Evolutionary conservation across 23 tunicate species (phyloP), one percentile per base, ranked within the genome.

Genomic region (Trididemnum miniatum): DNA sequence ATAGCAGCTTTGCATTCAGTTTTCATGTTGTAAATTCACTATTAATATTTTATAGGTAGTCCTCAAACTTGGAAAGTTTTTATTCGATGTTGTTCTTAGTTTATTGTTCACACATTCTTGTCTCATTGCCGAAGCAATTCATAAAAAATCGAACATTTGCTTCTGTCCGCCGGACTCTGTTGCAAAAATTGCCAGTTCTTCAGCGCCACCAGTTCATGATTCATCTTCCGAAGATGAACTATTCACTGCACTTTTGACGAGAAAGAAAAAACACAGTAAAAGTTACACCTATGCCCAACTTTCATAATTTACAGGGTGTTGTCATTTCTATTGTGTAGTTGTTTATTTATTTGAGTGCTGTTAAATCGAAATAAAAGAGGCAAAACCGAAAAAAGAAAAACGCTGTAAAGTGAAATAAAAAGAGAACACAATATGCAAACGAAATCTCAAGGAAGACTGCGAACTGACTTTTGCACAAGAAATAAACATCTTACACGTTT

Each of bases 61-160:
- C 1, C 31, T 82, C 0, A 82, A 82, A 71, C 40, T 82, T 0
- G 50, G 44, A 20, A 35, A 67, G 22, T 82, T 71, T 51, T 26
- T 82, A 7, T 54, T 52, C 25, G 78, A 71, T 50, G 50, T 71
- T 23, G 20, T 71, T 2, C 32, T 82, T n/a, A 33, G 79, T 1
- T 20, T 82, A 1, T 33, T 82, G 4, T 82, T 31, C 79, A 71
- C 86, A 20, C 71, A 82, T 31, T 82, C 86, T 30, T 82, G 79
- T 29, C 31, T 71, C 31, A 22, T 30, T 1, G 78, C 86, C 51
- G 71, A 71, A 67, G 37, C 12, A 32, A 38, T 31, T 32, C 32
- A 32, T 67, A 9, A 44, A 44, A 7, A 9, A 15, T 44, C 54
- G 15, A 44, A 44, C 12, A 44, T 44, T 44, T 7, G 15, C 15